These are phyloP conservation scores for Ctenosaura bakeri DNA, from an alignment of 2,797 vertebrate genomes.

Conservation along the genomic window DNA sequence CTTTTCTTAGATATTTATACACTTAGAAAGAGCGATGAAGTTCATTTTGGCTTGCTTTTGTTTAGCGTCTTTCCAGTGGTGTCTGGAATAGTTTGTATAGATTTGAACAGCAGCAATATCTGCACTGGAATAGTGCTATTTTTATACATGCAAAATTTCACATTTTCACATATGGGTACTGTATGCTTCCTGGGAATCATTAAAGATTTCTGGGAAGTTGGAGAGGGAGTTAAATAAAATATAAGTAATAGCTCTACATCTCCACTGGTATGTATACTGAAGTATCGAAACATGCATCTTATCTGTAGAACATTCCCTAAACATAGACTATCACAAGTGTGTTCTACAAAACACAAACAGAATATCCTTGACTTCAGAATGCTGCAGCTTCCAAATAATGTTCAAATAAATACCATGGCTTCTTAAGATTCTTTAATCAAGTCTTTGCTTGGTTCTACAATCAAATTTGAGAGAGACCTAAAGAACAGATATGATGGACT, in stretches of 20 bases:
- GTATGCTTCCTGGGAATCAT: background rate
- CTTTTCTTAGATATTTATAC: background rate
- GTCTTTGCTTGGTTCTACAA: background rate
- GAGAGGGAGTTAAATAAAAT: background rate
- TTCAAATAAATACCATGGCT: background rate
- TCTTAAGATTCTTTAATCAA: background rate
- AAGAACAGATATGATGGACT: background rate
- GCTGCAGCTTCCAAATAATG: background rate
- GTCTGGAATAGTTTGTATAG: background rate
- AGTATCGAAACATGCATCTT: background rate
- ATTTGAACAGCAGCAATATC: conserved; percentile 12
- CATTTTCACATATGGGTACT: background rate
- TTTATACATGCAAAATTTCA: background rate
- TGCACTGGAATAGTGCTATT: background rate
- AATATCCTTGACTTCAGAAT: background rate
- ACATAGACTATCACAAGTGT: background rate
- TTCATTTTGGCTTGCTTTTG: background rate
- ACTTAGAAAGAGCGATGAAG: background rate
- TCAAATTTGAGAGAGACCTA: background rate
- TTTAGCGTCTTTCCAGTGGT: background rate
- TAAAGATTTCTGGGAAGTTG: background rate
- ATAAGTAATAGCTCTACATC: background rate
- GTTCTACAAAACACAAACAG: background rate
- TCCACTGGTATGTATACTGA: background rate
- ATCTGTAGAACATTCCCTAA: background rate